A percentile compares a stretch with the other conserved stretches of the same genome.
Conservation (phyloP, 2,888 invertebrate genomes). For the Phaonia tiefii region DNA sequence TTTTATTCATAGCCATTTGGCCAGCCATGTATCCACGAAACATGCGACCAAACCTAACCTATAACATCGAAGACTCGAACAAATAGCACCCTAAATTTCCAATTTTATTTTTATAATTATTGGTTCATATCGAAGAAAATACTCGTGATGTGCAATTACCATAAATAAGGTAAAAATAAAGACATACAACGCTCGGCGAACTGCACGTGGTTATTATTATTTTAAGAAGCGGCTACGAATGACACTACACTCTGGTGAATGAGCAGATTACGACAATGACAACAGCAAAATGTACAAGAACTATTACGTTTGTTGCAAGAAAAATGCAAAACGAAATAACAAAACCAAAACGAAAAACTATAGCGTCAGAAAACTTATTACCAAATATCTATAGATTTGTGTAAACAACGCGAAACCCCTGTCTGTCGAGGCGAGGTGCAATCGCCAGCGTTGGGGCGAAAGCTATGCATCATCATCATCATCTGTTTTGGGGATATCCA, state of each 20-base stretch:
- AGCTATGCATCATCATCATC: constrained; percentile 49
- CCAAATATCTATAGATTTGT: constrained; percentile 15
- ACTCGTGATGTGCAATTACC: constrained; percentile 61
- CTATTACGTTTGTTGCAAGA: constrained; percentile 40
- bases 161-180: constrained; percentile 38
- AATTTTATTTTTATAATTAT: constrained; percentile 49
- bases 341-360: constrained; percentile 38
- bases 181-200: not conserved
- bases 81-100: no score
- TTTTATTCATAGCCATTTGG: constrained; percentile 31
- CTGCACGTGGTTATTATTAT: constrained; percentile 54
- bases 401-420: not conserved
- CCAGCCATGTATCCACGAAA: constrained; percentile 45
- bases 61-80: constrained; percentile 31
- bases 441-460: not conserved
- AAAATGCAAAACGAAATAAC: constrained; percentile 30
- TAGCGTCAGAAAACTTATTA: constrained; percentile 25
- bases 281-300: constrained; percentile 29
- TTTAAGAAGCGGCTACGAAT: constrained; percentile 27
- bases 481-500: no score
- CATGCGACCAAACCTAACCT: constrained; percentile 34
- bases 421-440: not conserved
- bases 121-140: constrained; percentile 50
- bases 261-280: constrained; percentile 15
- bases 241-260: constrained; percentile 2